Base-by-base conservation (phyloP, 2,888 invertebrate species). In the Tetropium fuscum region DNA sequence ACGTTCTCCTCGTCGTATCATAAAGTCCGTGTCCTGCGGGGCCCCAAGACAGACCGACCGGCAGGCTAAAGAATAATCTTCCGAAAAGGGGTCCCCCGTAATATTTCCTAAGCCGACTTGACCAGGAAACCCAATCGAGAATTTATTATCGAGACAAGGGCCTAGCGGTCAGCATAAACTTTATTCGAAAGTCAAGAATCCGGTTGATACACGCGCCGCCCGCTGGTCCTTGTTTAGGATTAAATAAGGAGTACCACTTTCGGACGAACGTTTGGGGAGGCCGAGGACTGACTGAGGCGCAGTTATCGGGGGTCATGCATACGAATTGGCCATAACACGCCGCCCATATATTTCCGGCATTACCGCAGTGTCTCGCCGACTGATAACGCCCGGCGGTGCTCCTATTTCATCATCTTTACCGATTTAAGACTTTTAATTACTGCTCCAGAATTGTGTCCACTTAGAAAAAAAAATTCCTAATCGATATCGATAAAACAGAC, bases 291-390 rank as follows among this genome's bases (percentile, higher is more conserved):
- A 68, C 60, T 60, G 62, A 62, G 61, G 63, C 57, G 49, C 61
- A 65, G 55, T 58, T 68, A 63, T 58, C 61, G 64, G 68, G 63
- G 72, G 67, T 70, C 72, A 74, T 76, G 76, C 76, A 78, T 78
- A 77, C 76, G 77, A 78, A 78, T 77, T 71, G 74, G 68, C 70
- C 62, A 60, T 77, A 78, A 77, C 76, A 69, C 63, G 72, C 58
- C n/a, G 66, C 16, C 25, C 72, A 76, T 78, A 78, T 78, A 77
- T 78, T 74, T 73, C 74, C 73, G 66, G 73, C 73, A 75, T 75
- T 70, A 72, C 75, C 73, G 66, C 73, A 73, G 68, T 74, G 74
- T 74, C 75, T 74, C 73, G 76, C 74, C 72, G 72, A 70, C 71
- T 69, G 74, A 75, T 76, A 74, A 71, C 71, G 63, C 69, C 15